These are phyloP conservation scores for Bicyclus anynana DNA, from an alignment of 1,140 invertebrate species.

Conservation along the genomic window DNA sequence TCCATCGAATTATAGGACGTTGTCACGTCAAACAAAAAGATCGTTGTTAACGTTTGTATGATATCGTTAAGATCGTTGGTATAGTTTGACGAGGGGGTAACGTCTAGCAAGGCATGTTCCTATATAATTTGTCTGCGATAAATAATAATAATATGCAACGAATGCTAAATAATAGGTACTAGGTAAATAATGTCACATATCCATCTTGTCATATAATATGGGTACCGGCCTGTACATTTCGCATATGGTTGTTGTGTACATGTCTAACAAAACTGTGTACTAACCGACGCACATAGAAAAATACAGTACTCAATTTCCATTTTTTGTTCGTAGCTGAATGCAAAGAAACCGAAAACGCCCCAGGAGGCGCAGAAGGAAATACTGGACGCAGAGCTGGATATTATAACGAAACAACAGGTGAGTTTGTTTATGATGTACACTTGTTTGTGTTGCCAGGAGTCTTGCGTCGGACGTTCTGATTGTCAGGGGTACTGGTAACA, in stretches of 20 bases:
- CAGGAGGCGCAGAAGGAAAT: slow-evolving; percentile 89
- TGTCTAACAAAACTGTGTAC: background rate
- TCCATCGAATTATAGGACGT: no score
- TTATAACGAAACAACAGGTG: slow-evolving; percentile 89
- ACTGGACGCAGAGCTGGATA: slow-evolving; percentile 91
- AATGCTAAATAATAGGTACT: no score
- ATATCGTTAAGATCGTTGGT: no score
- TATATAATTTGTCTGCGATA: no score
- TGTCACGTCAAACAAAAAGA: no score
- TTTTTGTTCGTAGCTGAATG: slow-evolving; percentile 38
- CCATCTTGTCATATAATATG: background rate
- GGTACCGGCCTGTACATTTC: background rate
- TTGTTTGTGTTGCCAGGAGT: background rate
- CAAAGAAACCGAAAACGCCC: slow-evolving; percentile 75
- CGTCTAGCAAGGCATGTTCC: no score
- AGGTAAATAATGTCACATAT: no score
- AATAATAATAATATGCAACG: no score
- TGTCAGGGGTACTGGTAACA: no score
- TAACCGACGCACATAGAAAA: background rate
- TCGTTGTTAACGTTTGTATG: no score
- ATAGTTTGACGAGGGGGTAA: no score
- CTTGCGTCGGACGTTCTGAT: no score
- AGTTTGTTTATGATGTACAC: slow-evolving; percentile 31
- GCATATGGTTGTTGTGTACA: background rate
- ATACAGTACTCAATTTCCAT: background rate